Conservation (phyloP, 2,113 vertebrate genomes). For the Cranoglanis bouderius region DNA sequence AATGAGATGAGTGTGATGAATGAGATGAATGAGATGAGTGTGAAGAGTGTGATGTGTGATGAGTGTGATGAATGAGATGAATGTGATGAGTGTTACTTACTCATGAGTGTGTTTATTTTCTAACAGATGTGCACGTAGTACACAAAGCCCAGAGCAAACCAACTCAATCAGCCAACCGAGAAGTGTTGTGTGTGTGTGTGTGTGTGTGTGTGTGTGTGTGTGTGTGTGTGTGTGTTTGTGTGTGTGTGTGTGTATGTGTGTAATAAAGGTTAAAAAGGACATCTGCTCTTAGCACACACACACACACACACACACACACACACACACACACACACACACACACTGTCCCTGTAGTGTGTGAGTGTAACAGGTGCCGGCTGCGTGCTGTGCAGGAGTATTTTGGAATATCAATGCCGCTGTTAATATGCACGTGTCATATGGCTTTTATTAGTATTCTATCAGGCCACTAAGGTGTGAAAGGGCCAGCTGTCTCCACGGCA, state of each 20-base stretch:
- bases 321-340: background rate
- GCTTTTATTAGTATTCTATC: constrained; percentile 77
- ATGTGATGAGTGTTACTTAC: background rate
- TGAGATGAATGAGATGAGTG: too few relatives aligned
- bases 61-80: too few relatives aligned
- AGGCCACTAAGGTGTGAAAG: constrained; percentile 65
- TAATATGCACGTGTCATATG: constrained; percentile 72
- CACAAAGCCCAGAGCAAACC: constrained; percentile 30
- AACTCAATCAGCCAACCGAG: constrained; percentile 24
- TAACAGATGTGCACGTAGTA: constrained; percentile 21
- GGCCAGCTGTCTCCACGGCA: background rate
- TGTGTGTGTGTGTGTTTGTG: too few relatives aligned
- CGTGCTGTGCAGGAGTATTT: constrained; percentile 67
- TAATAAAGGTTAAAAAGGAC: constrained; percentile 71
- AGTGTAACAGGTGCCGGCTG: constrained; percentile 58
- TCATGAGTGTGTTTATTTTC: constrained; percentile 31
- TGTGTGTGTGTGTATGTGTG: constrained; percentile 36
- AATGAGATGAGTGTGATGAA: too few relatives aligned
- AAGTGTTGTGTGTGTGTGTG: too few relatives aligned
- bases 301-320: constrained; percentile 45
- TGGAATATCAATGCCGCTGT: constrained; percentile 73
- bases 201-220: too few relatives aligned
- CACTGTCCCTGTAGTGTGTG: constrained; percentile 51
- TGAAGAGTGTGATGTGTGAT: too few relatives aligned
- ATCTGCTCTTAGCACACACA: constrained; percentile 56